These are phyloP conservation scores for Apodemus agrarius DNA, from an alignment of 2,797 vertebrate species.

Conservation along the genomic window DNA sequence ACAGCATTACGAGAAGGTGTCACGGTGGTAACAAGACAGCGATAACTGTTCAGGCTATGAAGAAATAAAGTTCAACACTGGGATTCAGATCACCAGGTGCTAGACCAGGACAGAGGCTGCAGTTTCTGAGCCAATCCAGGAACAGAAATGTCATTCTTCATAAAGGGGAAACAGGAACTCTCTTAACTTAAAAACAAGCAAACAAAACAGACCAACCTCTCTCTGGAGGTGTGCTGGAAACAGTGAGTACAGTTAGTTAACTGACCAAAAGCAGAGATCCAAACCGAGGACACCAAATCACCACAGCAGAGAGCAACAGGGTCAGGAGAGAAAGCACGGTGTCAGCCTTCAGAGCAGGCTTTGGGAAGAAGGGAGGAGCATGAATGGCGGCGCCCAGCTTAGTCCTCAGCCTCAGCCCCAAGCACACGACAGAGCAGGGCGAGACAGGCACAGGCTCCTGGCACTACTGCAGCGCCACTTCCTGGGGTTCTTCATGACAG, in stretches of 20 bases:
- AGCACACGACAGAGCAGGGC: neutral
- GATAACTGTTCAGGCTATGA: rapidly evolving
- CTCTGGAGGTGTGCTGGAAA: too few species aligned
- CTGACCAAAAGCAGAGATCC: neutral
- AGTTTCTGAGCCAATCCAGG: neutral
- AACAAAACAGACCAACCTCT: too few species aligned
- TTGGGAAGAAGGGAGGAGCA: rapidly evolving
- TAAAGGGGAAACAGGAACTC: neutral
- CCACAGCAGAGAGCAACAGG: neutral
- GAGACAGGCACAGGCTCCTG: rapidly evolving
- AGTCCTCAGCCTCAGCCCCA: too few species aligned
- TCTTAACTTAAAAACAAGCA: neutral
- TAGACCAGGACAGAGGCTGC: rapidly evolving
- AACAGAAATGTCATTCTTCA: neutral
- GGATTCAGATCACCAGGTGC: rapidly evolving
- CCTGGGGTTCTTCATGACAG: neutral
- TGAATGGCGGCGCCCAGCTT: neutral
- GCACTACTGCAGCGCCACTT: too few species aligned
- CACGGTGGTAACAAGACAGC: too few species aligned
- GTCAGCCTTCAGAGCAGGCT: neutral
- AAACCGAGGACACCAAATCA: neutral
- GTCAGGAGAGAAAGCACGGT: too few species aligned
- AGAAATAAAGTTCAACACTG: neutral
- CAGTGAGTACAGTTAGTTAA: neutral
- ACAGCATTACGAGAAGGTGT: neutral